Evolutionary conservation across 1,140 invertebrate species (phyloP), one percentile per base, ranked within the genome.

Genomic region (Solenopsis invicta): DNA sequence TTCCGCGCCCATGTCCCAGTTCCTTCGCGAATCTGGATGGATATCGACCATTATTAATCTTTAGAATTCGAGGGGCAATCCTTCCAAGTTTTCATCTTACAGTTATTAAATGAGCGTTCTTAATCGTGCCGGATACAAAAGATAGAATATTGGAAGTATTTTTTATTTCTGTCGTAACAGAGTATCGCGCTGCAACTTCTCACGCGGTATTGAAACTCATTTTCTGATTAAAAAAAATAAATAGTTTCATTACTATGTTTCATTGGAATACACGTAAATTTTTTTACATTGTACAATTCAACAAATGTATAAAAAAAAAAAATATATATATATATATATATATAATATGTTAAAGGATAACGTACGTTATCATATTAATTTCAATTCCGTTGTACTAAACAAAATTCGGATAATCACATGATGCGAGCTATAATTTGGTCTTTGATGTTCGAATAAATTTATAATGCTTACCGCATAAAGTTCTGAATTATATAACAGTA

Each of bases 1-100:
- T 13, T 76, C 50, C 50, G 61, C 45, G n/a, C n/a, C 67, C 48
- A 52, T 45, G 62, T 76, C 61, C 69, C 6, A 69, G 59, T 82
- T 87, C 72, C 85, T 74, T 54, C 82, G 72, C 74, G 41, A 84
- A 85, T 85, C 78, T 72, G 54, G 86, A 89, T 90, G 77, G 80
- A 90, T 90, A 90, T 90, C 88, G 88, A 66, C 75, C 80, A 69
- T 88, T 90, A 90, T 90, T 89, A 90, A 89, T 90, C 80, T 75
- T 85, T 87, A 85, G 62, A 85, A 85, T 84, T 78, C 75, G 24
- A 81, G 62, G 80, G 75, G 69, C 75, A 76, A 81, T 90, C 75
- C 59, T 69, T 72, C 77, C 86, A 85, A 90, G 75, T 90, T 90
- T 90, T 88, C 89, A 90, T 90, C 89, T 48, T 84, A 77, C 77